Percentiles rank a stretch among this genome's conserved stretches.
phyloP scores from a whole-genome alignment of 2,797 vertebrate genomes.

The Enteromius argenteus region DNA sequence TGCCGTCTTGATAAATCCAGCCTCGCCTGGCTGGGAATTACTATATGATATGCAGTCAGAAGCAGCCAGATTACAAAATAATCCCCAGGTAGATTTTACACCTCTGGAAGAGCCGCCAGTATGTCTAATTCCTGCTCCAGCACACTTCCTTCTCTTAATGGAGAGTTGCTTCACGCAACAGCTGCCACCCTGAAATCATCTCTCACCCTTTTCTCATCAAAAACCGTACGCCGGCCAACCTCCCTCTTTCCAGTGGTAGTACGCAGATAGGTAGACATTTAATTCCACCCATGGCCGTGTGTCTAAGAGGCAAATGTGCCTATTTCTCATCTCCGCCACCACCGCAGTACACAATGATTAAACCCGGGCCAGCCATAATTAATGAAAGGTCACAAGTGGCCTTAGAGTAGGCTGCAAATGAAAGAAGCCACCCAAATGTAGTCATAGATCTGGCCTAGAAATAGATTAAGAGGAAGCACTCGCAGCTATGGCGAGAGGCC shows the following conservation, averaged over 20 bases:
- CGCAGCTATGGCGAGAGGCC: constrained; percentile 78
- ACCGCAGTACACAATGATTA: constrained; percentile 80
- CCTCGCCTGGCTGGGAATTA: constrained; percentile 70
- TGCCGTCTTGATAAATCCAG: constrained; percentile 74
- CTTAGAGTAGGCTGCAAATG: constrained; percentile 79
- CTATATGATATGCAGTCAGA: constrained; percentile 69
- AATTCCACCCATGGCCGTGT: constrained; percentile 73
- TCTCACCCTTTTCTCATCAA: constrained; percentile 68
- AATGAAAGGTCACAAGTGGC: constrained; percentile 86
- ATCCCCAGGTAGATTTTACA: constrained; percentile 78
- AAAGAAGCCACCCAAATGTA: constrained; percentile 74
- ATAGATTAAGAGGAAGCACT: constrained; percentile 77
- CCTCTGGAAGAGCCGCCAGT: constrained; percentile 71
- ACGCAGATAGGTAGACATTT: constrained; percentile 78
- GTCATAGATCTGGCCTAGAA: constrained; percentile 76
- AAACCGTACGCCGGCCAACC: constrained; percentile 56
- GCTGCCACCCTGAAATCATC: constrained; percentile 60
- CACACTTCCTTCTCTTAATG: constrained; percentile 58
- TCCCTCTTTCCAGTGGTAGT: constrained; percentile 66
- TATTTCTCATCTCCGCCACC: constrained; percentile 76
- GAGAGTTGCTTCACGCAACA: constrained; percentile 42
- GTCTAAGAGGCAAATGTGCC: constrained; percentile 75
- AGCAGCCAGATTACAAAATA: constrained; percentile 82
- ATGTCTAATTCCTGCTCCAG: constrained; percentile 74
- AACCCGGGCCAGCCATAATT: constrained; percentile 80